Percentiles rank a stretch among this genome's conserved stretches.
phyloP scores from a whole-genome alignment of 1,140 invertebrate species.

The Drosophila ercepeae region DNA sequence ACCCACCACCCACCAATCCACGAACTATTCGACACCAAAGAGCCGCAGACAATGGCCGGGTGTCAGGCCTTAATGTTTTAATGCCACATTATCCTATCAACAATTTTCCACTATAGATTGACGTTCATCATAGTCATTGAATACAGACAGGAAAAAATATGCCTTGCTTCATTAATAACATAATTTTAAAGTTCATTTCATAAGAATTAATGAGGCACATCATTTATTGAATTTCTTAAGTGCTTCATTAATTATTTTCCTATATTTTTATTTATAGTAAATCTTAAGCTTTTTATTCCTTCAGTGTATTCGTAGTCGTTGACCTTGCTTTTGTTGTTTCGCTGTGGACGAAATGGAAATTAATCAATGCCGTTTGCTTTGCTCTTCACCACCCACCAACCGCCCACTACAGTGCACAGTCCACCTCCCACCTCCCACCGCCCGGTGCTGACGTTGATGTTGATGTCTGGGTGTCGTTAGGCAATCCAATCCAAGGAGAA shows the following conservation, averaged over 20 bases:
- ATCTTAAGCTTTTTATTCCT: no score
- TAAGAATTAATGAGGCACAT: not conserved
- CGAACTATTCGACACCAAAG: slow-evolving; percentile 21
- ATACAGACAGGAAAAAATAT: not conserved
- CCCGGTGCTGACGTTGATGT: slow-evolving; percentile 50
- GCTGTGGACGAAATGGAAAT: slow-evolving; percentile 68
- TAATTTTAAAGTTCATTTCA: not conserved
- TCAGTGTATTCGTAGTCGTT: slow-evolving; percentile 30
- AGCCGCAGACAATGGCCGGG: slow-evolving; percentile 21
- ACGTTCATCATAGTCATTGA: slow-evolving; percentile 14
- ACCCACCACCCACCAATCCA: not conserved
- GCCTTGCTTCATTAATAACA: no score
- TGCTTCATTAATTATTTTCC: no score
- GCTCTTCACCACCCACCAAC: slow-evolving; percentile 26
- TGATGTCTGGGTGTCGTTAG: slow-evolving; percentile 51
- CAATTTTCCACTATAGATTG: slow-evolving; percentile 53
- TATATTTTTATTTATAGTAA: not conserved
- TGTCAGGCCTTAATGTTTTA: slow-evolving; percentile 68
- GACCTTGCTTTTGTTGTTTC: slow-evolving; percentile 57
- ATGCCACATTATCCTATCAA: slow-evolving; percentile 75
- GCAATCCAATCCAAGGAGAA: slow-evolving; percentile 37
- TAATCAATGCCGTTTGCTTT: slow-evolving; percentile 76
- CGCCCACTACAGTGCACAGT: no score
- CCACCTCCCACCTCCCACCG: not conserved
- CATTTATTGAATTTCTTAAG: not conserved